These are phyloP conservation scores for Drosophila nr. fundita DNA, from an alignment of 2,888 invertebrate species.

Conservation along the genomic window DNA sequence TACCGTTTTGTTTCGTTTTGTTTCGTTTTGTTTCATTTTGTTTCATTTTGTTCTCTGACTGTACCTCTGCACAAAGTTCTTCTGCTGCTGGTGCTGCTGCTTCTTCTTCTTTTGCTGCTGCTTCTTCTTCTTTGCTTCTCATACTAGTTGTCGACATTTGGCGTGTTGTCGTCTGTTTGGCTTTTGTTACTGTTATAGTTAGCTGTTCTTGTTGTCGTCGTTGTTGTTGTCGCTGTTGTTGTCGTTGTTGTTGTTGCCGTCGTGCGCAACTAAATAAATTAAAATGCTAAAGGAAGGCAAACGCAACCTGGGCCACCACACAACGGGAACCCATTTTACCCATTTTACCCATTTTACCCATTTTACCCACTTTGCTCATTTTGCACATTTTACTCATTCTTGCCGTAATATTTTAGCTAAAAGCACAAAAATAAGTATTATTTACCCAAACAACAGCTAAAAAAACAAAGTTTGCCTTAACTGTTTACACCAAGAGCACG, in stretches of 20 bases:
- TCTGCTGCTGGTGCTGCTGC: background rate
- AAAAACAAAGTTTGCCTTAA: constrained; percentile 40
- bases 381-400: constrained; percentile 12
- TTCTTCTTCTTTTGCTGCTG: background rate
- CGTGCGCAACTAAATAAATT: constrained; percentile 77
- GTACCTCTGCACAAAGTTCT: background rate
- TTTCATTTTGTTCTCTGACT: constrained; percentile 18
- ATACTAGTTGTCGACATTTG: constrained; percentile 42
- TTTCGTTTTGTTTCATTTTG: background rate
- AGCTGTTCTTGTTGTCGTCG: background rate
- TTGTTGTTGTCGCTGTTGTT: constrained; percentile 35
- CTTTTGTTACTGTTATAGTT: constrained; percentile 25
- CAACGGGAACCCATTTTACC: background rate
- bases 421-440: constrained; percentile 52
- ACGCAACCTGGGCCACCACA: constrained; percentile 7
- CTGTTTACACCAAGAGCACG: constrained; percentile 47
- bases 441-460: constrained; percentile 41
- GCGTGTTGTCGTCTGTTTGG: constrained; percentile 51
- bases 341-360: constrained; percentile 1
- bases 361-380: background rate
- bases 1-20: background rate
- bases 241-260: constrained; percentile 31
- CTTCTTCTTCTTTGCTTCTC: constrained; percentile 2
- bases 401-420: constrained; percentile 60
- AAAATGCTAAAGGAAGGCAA: constrained; percentile 70